These are phyloP conservation scores for Thyatira batis DNA, from an alignment of 2,888 invertebrate genomes.

Conservation along the genomic window DNA sequence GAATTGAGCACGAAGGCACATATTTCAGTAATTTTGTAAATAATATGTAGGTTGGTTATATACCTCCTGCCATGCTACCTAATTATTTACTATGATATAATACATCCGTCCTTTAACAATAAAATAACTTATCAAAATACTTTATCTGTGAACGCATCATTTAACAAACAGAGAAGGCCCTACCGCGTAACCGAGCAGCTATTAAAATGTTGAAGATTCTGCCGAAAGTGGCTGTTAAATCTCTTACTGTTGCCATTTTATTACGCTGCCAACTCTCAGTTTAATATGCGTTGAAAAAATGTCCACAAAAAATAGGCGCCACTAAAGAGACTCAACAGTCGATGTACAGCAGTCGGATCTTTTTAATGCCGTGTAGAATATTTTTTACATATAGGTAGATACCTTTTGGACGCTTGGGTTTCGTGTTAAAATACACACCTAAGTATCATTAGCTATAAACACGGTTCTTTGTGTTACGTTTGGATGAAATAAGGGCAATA, in stretches of 20 bases:
- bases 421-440: slow-evolving; percentile 82
- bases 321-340: slow-evolving; percentile 57
- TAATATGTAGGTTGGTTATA: background rate
- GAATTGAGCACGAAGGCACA: background rate
- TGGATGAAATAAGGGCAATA: slow-evolving; percentile 75
- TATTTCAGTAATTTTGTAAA: background rate
- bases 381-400: slow-evolving; percentile 60
- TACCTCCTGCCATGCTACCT: background rate
- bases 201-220: slow-evolving; percentile 57
- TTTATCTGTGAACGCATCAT: slow-evolving; percentile 2
- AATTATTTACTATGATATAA: background rate
- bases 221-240: slow-evolving; percentile 71
- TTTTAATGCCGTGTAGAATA: slow-evolving; percentile 71
- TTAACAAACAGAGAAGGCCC: slow-evolving; percentile 24
- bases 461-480: slow-evolving; percentile 76
- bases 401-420: slow-evolving; percentile 66
- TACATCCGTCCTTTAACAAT: background rate
- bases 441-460: slow-evolving; percentile 81
- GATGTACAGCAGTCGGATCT: slow-evolving; percentile 58
- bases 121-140: background rate
- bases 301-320: slow-evolving; percentile 79
- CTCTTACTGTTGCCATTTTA: slow-evolving; percentile 77
- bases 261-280: slow-evolving; percentile 67
- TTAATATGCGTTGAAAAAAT: slow-evolving; percentile 73
- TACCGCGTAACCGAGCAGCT: slow-evolving; percentile 41